Percentiles rank a stretch among this genome's conserved stretches.
phyloP scores from a whole-genome alignment of 2,888 invertebrate species.

The Lepetodrilus schrolli region DNA sequence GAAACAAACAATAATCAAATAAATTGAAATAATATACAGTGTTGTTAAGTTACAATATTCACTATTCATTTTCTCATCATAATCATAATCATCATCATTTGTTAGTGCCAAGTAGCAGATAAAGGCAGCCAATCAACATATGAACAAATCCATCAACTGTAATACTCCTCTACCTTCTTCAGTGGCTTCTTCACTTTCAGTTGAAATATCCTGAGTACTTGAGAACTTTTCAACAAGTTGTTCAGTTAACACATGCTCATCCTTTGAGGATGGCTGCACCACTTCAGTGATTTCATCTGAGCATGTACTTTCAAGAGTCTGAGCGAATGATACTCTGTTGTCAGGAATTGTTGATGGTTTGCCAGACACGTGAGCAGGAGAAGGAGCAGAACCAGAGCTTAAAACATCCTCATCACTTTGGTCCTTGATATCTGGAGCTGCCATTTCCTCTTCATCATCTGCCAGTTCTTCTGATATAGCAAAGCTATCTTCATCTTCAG shows the following conservation, averaged over 20 bases:
- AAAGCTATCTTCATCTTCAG: slow-evolving; percentile 16
- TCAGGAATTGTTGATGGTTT: not conserved
- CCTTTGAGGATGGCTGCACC: not conserved
- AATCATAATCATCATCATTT: no score
- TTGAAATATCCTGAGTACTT: slow-evolving; percentile 38
- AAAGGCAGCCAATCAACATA: not conserved
- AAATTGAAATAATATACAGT: not conserved
- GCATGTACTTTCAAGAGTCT: no score
- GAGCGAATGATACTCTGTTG: not conserved
- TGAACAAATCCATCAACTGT: not conserved
- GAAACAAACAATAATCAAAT: not conserved
- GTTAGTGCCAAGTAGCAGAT: not conserved
- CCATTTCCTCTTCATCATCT: not conserved
- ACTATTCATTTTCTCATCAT: no score
- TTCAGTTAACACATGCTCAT: not conserved
- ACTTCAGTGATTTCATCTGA: not conserved
- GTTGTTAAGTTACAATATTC: not conserved
- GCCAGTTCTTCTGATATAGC: slow-evolving; percentile 39
- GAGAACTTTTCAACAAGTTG: slow-evolving; percentile 10
- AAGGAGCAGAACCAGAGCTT: not conserved
- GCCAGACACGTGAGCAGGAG: not conserved
- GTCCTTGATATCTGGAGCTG: not conserved
- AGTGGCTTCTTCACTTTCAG: slow-evolving; percentile 22
- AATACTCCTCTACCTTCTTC: slow-evolving; percentile 29
- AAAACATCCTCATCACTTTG: slow-evolving; percentile 4